phyloP scores from a whole-genome alignment of 2,888 invertebrate species.

The Lasiommata megera region DNA sequence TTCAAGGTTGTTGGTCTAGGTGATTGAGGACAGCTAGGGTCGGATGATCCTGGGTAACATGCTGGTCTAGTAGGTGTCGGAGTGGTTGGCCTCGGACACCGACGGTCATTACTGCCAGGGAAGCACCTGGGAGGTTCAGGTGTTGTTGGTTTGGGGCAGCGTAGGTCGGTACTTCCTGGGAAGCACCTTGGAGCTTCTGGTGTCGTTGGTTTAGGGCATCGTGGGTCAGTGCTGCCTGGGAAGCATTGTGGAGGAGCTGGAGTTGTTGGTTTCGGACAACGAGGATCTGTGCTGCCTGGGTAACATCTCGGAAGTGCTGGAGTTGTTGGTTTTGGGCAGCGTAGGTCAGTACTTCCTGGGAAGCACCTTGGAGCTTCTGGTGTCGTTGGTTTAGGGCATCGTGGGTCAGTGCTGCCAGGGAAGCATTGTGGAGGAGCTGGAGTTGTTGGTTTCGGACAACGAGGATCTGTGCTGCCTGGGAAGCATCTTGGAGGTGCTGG shows the following conservation, averaged over 20 bases:
- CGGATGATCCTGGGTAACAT: constrained; percentile 48
- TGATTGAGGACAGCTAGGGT: constrained; percentile 44
- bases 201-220: constrained; percentile 44
- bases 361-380: constrained; percentile 33
- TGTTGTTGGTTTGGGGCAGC: constrained; percentile 49
- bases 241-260: constrained; percentile 40
- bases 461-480: too few species aligned
- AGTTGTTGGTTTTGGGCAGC: constrained; percentile 44
- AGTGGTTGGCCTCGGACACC: constrained; percentile 36
- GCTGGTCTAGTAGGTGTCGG: background rate
- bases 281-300: constrained; percentile 55
- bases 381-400: background rate
- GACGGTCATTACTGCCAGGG: constrained; percentile 39
- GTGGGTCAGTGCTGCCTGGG: constrained; percentile 45
- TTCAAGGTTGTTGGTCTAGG: constrained; percentile 43
- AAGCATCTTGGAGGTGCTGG: too few species aligned
- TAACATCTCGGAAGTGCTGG: constrained; percentile 46
- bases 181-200: constrained; percentile 48
- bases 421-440: constrained; percentile 35
- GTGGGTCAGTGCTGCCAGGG: constrained; percentile 44
- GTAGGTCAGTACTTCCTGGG: constrained; percentile 34
- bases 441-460: too few species aligned
- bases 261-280: constrained; percentile 47
- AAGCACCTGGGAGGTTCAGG: background rate
- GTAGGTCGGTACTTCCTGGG: constrained; percentile 56